Base-by-base conservation (phyloP, 2,888 invertebrate genomes). In the Apamea sordens region DNA sequence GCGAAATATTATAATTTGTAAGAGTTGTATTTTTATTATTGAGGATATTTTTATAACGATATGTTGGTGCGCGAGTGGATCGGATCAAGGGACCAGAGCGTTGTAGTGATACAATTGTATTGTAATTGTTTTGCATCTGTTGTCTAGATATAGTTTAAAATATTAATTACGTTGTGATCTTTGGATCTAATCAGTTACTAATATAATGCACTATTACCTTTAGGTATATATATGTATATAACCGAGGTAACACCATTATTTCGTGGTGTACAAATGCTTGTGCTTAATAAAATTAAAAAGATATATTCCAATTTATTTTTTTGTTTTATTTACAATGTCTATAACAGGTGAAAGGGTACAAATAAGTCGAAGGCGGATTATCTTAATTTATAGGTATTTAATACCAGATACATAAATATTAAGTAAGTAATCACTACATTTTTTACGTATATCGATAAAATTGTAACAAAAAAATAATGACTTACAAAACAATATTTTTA, bases 261-360 rank as follows among this genome's bases (percentile, higher is more conserved):
- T 82, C 71, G 72, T 86, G 93, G 93, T 92, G 92, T 91, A 77
- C 72, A 90, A 91, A 93, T 90, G 96, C 96, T 96, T 96, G 94
- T 94, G 96, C 96, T 96, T 96, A 94, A 93, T 94, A 92, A 93
- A 93, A 94, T 92, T 92, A 94, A 94, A 94, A 94, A 93, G 90
- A 93, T 95, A 94, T 95, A 94, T 94, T 94, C 93, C 92, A 91
- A 94, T 92, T 94, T 94, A 89, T 84, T 83, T 87, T 80, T 80
- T 83, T 83, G 86, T 94, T 94, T 94, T 92, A 92, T 92, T 94
- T 91, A 84, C 87, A 89, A 76, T 63, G 47, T 72, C 28, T 73
- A 10, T 61, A 79, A 56, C 63, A 69, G 47, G 53, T 67, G 76
- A 64, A 73, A 44, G 76, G 73, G 68, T 68, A 83, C 56, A 79